These are phyloP conservation scores for Myiotriccus ornatus DNA, from an alignment of 2,797 vertebrate genomes.

Conservation along the genomic window DNA sequence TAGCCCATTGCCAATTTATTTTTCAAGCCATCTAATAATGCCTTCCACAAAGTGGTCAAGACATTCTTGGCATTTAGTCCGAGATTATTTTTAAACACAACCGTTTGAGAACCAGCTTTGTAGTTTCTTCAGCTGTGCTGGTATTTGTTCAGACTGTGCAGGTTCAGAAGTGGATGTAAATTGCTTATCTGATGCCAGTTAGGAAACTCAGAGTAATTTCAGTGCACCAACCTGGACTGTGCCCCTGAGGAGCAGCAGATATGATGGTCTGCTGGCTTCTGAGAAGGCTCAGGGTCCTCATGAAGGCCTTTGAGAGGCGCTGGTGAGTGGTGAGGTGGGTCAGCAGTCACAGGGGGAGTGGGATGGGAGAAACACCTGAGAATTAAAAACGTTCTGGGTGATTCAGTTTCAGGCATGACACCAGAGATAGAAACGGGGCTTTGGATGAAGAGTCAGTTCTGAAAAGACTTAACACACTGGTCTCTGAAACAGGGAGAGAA, in stretches of 20 bases:
- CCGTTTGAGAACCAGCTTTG: background rate
- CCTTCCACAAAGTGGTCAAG: background rate
- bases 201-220: background rate
- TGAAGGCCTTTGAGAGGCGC: background rate
- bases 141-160: background rate
- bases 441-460: background rate
- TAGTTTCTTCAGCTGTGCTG: background rate
- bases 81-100: background rate
- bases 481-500: background rate
- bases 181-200: background rate
- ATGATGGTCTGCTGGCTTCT: background rate
- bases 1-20: background rate
- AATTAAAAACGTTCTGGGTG: background rate
- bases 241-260: background rate
- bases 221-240: background rate
- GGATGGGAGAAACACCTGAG: background rate
- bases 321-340: background rate
- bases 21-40: background rate
- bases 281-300: background rate
- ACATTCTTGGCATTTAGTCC: background rate
- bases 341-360: background rate
- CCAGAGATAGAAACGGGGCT: background rate
- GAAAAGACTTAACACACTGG: background rate
- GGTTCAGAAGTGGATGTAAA: background rate
- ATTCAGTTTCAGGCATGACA: background rate